Base-by-base conservation (phyloP, 2,113 vertebrate genomes). In the Pyrgilauda ruficollis region DNA sequence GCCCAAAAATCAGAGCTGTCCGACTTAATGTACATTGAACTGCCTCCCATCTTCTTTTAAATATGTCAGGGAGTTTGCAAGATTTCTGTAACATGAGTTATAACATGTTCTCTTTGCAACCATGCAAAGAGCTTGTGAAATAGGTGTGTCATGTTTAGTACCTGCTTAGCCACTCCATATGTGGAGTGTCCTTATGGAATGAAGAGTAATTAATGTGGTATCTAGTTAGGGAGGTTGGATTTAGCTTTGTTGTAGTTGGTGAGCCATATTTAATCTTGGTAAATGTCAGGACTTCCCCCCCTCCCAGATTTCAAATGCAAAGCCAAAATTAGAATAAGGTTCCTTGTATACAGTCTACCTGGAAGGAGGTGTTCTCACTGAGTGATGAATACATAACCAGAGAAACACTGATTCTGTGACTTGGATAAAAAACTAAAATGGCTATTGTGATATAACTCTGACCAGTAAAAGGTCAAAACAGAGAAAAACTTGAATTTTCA, bases 1-100 rank as follows among this genome's bases (percentile, higher is more conserved):
- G 7, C 10, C 30, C 33, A 1, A 28, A 87, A 79, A 70, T 52
- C 2, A 1, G 39, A 80, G 23, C 33, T 0, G 0, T 69, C 47
- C 16, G 47, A 50, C n/a, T 46, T 66, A 53, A 66, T 8, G 19
- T 21, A 58, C 24, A 27, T 9, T 53, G 24, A 72, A 31, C 30
- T 66, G 9, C 20, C 27, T 87, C 35, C 21, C 7, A n/a, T 39
- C 37, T 80, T 39, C 35, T 78, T 78, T 67, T 39, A 58, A 84
- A 67, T 50, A 31, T 18, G 1, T 67, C 37, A 43, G 14, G 43
- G 73, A 69, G 46, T 58, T 62, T 53, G 22, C 22, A 77, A 41
- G 64, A 58, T 49, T 84, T 74, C 28, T 70, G 7, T 69, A 43
- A 19, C 26, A 13, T 43, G 30, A 47, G 12, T 55, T 63, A 26